phyloP scores from a whole-genome alignment of 2,797 vertebrate genomes.

The Myripristis murdjan region DNA sequence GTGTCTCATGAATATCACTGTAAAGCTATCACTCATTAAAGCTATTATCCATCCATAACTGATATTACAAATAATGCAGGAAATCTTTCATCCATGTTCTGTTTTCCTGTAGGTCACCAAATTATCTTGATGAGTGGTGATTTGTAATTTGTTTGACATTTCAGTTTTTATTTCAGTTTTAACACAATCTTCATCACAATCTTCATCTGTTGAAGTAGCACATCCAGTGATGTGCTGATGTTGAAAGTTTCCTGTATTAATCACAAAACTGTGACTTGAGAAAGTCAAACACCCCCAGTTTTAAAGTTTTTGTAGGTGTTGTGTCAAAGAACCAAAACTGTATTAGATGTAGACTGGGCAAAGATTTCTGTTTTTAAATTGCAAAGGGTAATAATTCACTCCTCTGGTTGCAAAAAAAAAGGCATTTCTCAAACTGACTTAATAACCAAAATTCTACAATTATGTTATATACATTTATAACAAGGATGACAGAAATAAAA shows the following conservation, averaged over 20 bases:
- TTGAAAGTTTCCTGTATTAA: conserved; percentile 1
- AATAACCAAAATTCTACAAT: background rate
- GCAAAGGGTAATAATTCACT: conserved; percentile 10
- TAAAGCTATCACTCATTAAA: no score
- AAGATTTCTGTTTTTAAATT: conserved; percentile 11
- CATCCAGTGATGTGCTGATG: no score
- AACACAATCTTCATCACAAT: no score
- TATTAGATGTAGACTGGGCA: conserved; percentile 8
- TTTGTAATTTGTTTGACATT: background rate
- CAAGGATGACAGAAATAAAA: conserved; percentile 28
- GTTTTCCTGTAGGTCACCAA: no score
- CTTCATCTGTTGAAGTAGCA: no score
- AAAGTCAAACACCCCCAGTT: conserved; percentile 11
- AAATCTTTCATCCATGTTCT: conserved; percentile 3
- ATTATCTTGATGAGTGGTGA: no score
- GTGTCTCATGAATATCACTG: no score
- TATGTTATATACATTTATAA: conserved; percentile 20
- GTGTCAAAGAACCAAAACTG: conserved; percentile 36
- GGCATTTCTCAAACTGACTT: background rate
- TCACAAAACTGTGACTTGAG: conserved; percentile 3
- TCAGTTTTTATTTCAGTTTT: no score
- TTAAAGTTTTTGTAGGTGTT: conserved; percentile 38
- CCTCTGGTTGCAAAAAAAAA: background rate
- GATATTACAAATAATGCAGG: no score
- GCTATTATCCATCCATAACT: no score